Percentiles rank a stretch among this genome's conserved stretches.
Evolutionary conservation across 2,888 invertebrate species (phyloP).

Genomic region (Drosophila falleni): DNA sequence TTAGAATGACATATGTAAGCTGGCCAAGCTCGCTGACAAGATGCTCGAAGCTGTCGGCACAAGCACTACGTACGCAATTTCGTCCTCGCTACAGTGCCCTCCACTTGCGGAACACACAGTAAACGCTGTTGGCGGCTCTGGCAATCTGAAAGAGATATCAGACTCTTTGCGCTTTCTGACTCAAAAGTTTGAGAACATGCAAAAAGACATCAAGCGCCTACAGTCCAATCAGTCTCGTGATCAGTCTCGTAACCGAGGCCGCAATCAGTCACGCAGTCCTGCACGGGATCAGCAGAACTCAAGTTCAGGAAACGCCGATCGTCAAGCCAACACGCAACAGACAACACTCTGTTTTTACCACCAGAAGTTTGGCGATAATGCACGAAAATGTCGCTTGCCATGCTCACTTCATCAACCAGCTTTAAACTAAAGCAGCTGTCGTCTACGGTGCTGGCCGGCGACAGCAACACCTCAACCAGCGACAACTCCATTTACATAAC

Average conservation of each 20-base stretch:
- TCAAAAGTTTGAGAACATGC: background rate
- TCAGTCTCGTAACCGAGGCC: background rate
- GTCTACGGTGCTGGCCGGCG: background rate
- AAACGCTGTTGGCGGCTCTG: background rate
- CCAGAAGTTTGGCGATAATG: background rate
- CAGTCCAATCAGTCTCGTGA: too few species aligned
- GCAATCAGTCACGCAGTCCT: too few species aligned
- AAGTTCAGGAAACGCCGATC: background rate
- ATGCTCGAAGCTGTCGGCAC: background rate
- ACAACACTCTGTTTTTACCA: background rate
- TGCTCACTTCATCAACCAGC: background rate
- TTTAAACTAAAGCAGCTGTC: background rate
- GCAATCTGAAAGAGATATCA: too few species aligned
- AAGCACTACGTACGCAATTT: background rate
- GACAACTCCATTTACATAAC: background rate
- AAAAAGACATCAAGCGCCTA: background rate
- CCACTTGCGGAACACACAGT: background rate
- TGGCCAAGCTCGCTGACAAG: background rate
- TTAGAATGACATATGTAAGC: background rate
- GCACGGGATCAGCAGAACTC: too few species aligned
- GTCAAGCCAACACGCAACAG: background rate
- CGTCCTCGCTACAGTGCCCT: background rate
- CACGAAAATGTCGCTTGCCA: background rate
- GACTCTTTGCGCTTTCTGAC: background rate
- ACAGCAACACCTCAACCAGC: background rate